phyloP scores from a whole-genome alignment of 2,888 invertebrate genomes.

The Platerodrilus igneus region DNA sequence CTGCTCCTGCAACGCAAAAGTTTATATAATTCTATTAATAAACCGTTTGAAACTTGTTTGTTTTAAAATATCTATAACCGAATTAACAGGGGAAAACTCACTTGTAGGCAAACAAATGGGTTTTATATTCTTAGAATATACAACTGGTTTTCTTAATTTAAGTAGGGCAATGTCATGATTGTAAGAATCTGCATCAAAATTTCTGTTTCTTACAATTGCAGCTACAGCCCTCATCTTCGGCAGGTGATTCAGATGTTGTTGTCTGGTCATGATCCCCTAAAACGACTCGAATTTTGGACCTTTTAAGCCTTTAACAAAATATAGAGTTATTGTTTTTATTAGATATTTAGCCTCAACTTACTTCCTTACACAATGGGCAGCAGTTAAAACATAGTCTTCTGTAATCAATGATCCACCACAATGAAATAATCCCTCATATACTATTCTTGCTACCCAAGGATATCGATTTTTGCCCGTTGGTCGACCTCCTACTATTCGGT shows the following conservation, averaged over 20 bases:
- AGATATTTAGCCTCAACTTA: constrained; percentile 37
- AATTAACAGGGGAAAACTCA: neutral
- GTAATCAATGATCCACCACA: constrained; percentile 81
- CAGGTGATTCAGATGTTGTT: constrained; percentile 69
- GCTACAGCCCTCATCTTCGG: constrained; percentile 79
- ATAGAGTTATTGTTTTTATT: neutral
- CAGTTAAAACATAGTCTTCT: constrained; percentile 79
- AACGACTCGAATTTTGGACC: constrained; percentile 76
- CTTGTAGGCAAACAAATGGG: constrained; percentile 69
- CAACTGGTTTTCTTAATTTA: constrained; percentile 70
- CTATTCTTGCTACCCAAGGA: constrained; percentile 82
- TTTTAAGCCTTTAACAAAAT: constrained; percentile 58
- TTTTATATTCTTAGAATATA: constrained; percentile 68
- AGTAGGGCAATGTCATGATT: constrained; percentile 82
- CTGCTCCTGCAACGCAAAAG: constrained; percentile 48
- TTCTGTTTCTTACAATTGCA: constrained; percentile 71
- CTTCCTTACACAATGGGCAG: constrained; percentile 82
- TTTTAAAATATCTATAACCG: constrained; percentile 1
- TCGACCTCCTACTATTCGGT: constrained; percentile 78
- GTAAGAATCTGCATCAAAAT: constrained; percentile 80
- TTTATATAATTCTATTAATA: constrained; percentile 8
- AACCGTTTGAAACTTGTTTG: constrained; percentile 9
- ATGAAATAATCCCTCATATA: constrained; percentile 85
- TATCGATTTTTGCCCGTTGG: constrained; percentile 78
- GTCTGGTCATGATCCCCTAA: constrained; percentile 83